Conservation (phyloP, 2,888 invertebrate genomes). For the Lycia hirtaria region DNA sequence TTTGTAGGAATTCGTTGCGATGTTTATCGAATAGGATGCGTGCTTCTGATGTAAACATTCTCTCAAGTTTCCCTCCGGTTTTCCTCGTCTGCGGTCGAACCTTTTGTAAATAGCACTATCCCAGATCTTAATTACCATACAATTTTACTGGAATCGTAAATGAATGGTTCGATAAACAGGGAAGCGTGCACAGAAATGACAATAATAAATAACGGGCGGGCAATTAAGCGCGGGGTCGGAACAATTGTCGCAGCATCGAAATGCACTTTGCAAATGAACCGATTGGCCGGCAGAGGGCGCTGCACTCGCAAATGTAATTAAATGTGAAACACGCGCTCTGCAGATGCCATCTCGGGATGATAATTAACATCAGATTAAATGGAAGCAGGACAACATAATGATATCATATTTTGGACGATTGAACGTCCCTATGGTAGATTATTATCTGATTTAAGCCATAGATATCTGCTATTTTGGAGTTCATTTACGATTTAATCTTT, state of each 20-base stretch:
- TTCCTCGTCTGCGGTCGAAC: conserved; percentile 9
- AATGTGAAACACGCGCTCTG: conserved; percentile 60
- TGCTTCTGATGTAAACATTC: conserved; percentile 70
- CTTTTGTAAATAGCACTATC: conserved; percentile 16
- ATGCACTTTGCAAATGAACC: conserved; percentile 85
- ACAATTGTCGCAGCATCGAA: conserved; percentile 80
- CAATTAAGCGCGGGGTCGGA: conserved; percentile 78
- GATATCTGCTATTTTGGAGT: background rate
- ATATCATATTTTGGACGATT: background rate
- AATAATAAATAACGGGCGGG: conserved; percentile 78
- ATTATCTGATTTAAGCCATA: background rate
- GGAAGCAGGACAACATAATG: conserved; percentile 23
- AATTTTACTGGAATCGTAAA: conserved; percentile 52
- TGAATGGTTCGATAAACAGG: conserved; percentile 61
- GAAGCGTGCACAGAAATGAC: conserved; percentile 72
- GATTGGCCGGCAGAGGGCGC: conserved; percentile 56
- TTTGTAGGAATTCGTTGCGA: conserved; percentile 80
- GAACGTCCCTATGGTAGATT: no score
- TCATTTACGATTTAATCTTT: no score
- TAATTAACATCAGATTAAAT: conserved; percentile 38
- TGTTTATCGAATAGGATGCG: conserved; percentile 79
- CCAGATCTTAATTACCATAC: conserved; percentile 41
- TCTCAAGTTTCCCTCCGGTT: conserved; percentile 39
- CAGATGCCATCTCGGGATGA: conserved; percentile 59
- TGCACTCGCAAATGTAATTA: conserved; percentile 72